Percentiles rank a stretch among this genome's conserved stretches.
These are phyloP conservation scores for Sycobia sp. DNA, from an alignment of 1,140 invertebrate species.

Conservation along the genomic window DNA sequence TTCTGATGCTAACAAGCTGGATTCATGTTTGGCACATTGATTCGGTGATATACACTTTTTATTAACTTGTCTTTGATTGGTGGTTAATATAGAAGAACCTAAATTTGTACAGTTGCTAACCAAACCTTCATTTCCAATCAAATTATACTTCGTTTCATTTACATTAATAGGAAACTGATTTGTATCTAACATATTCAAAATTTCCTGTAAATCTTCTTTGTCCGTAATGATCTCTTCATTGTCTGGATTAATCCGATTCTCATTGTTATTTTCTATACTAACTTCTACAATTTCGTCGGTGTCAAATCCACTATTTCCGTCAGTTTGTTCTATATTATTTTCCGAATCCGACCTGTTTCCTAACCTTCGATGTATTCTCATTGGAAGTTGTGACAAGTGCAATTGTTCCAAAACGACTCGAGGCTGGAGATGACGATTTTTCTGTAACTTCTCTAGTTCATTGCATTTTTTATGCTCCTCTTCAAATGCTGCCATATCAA, in stretches of 20 bases:
- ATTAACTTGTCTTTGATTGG: neutral
- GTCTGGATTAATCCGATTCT: conserved; percentile 27
- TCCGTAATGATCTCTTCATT: conserved; percentile 41
- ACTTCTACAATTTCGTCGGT: conserved; percentile 33
- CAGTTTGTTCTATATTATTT: conserved; percentile 32
- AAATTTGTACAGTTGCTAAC: conserved; percentile 2
- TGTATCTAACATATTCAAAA: conserved; percentile 53
- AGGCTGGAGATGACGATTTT: conserved; percentile 51
- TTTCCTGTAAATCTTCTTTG: conserved; percentile 48
- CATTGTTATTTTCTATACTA: conserved; percentile 34
- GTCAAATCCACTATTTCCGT: conserved; percentile 18
- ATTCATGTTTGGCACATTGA: neutral
- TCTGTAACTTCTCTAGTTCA: conserved; percentile 48
- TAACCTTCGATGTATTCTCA: conserved; percentile 45
- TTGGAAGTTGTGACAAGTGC: conserved; percentile 44
- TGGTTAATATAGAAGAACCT: neutral
- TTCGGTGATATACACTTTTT: conserved; percentile 1
- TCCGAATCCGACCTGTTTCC: conserved; percentile 42
- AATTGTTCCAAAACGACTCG: conserved; percentile 55
- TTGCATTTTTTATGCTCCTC: conserved; percentile 22
- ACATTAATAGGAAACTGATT: conserved; percentile 36
- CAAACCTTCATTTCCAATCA: neutral
- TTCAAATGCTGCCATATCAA: neutral
- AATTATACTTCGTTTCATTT: conserved; percentile 5
- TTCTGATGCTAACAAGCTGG: neutral